Percentiles rank a stretch among this genome's conserved stretches.
Conservation (phyloP, 2,888 invertebrate species). For the Epiblema foenella region DNA sequence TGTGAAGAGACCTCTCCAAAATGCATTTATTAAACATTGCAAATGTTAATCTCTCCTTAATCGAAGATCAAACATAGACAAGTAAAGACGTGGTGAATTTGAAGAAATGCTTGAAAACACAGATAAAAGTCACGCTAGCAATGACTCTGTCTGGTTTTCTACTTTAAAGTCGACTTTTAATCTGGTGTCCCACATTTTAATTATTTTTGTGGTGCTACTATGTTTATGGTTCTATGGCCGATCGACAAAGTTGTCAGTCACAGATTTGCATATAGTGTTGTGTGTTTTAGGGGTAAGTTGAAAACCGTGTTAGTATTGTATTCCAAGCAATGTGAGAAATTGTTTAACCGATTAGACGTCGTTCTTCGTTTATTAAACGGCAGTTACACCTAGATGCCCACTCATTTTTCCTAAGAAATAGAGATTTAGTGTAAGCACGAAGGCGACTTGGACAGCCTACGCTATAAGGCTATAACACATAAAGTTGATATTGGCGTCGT, state of each 20-base stretch:
- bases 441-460: too few relatives aligned
- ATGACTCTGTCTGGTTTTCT: conserved; percentile 33
- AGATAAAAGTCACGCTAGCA: neutral
- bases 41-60: neutral
- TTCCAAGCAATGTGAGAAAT: too few relatives aligned
- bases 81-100: conserved; percentile 9
- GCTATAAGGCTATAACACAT: too few relatives aligned
- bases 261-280: conserved; percentile 57
- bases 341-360: too few relatives aligned
- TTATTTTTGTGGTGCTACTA: conserved; percentile 55
- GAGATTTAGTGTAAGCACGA: too few relatives aligned
- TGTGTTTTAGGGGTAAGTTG: conserved; percentile 62
- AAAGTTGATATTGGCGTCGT: too few relatives aligned
- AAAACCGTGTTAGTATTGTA: neutral
- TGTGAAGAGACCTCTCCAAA: conserved; percentile 33
- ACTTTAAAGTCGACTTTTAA: conserved; percentile 54
- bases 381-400: too few relatives aligned
- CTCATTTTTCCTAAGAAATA: too few relatives aligned
- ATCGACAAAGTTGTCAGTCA: conserved; percentile 45
- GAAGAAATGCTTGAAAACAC: conserved; percentile 18
- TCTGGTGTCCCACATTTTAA: conserved; percentile 53
- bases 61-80: conserved; percentile 12
- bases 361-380: too few relatives aligned
- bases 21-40: conserved; percentile 12
- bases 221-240: conserved; percentile 55